These are phyloP conservation scores for Gymnoscelis rufifasciata DNA, from an alignment of 2,888 invertebrate genomes.

Conservation along the genomic window DNA sequence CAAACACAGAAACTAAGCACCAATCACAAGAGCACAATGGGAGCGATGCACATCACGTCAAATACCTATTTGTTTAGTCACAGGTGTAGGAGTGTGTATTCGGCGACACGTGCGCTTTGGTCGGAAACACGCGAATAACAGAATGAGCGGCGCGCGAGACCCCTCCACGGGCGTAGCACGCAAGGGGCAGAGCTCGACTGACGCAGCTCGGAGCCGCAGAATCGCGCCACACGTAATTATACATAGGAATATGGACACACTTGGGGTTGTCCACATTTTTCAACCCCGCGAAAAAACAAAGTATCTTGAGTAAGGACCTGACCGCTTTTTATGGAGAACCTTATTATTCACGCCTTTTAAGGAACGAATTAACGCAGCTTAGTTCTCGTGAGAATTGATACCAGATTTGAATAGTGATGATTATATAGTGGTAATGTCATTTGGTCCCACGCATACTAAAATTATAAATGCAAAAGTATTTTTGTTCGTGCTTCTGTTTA, in stretches of 20 bases:
- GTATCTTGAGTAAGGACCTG: slow-evolving; percentile 42
- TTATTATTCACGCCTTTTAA: slow-evolving; percentile 71
- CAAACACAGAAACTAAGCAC: slow-evolving; percentile 51
- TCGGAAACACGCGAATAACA: slow-evolving; percentile 68
- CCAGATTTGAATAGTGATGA: slow-evolving; percentile 14
- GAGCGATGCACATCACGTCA: slow-evolving; percentile 68
- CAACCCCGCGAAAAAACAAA: slow-evolving; percentile 42
- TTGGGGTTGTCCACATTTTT: slow-evolving; percentile 36
- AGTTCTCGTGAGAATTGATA: slow-evolving; percentile 47
- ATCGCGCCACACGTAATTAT: slow-evolving; percentile 23
- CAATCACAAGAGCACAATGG: slow-evolving; percentile 51
- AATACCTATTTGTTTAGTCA: slow-evolving; percentile 68
- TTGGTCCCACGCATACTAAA: too few relatives aligned
- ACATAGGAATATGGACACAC: too few relatives aligned
- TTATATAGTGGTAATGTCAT: background rate
- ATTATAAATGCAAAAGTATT: too few relatives aligned
- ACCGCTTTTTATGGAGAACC: slow-evolving; percentile 60
- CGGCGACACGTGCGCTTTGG: slow-evolving; percentile 69
- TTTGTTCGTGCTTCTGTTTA: too few relatives aligned
- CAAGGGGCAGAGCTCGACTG: slow-evolving; percentile 69
- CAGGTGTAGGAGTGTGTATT: slow-evolving; percentile 61
- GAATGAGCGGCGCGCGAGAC: slow-evolving; percentile 42
- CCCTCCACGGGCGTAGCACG: slow-evolving; percentile 65
- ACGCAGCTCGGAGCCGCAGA: slow-evolving; percentile 35
- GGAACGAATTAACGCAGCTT: slow-evolving; percentile 53